phyloP scores from a whole-genome alignment of 2,797 vertebrate species.

The Artibeus jamaicensis region DNA sequence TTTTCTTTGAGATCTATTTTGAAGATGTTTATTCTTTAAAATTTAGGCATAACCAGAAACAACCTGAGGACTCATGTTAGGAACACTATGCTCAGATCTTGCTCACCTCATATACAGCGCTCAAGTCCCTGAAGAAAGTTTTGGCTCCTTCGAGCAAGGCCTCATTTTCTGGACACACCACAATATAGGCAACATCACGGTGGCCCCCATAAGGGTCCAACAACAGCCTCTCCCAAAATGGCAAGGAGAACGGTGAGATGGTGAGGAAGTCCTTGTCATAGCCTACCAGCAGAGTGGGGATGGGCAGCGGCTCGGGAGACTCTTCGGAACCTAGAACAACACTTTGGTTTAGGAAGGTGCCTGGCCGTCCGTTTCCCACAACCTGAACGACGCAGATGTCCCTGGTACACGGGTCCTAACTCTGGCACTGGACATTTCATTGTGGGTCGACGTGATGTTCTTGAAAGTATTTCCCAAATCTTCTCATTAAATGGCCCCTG shows the following conservation, averaged over 20 bases:
- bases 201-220: conserved; percentile 96
- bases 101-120: conserved; percentile 95
- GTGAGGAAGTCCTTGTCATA: conserved; percentile 97
- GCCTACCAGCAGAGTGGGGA: conserved; percentile 94
- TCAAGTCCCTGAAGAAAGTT: conserved; percentile 97
- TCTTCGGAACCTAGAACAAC: conserved; percentile 92
- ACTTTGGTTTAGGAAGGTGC: background rate
- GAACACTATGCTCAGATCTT: background rate
- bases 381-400: background rate
- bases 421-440: background rate
- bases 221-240: conserved; percentile 97
- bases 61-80: background rate
- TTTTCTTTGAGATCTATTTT: background rate
- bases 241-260: conserved; percentile 94
- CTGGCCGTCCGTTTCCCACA: accelerated
- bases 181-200: conserved; percentile 95
- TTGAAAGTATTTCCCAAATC: background rate
- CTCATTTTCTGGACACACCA: conserved; percentile 95
- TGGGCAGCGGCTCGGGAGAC: conserved; percentile 95
- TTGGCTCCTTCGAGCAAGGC: conserved; percentile 92
- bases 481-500: background rate
- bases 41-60: background rate
- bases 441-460: background rate
- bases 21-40: background rate
- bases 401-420: background rate